Evolutionary conservation across 2,888 invertebrate species (phyloP).

Genomic region (Arenicola marina): DNA sequence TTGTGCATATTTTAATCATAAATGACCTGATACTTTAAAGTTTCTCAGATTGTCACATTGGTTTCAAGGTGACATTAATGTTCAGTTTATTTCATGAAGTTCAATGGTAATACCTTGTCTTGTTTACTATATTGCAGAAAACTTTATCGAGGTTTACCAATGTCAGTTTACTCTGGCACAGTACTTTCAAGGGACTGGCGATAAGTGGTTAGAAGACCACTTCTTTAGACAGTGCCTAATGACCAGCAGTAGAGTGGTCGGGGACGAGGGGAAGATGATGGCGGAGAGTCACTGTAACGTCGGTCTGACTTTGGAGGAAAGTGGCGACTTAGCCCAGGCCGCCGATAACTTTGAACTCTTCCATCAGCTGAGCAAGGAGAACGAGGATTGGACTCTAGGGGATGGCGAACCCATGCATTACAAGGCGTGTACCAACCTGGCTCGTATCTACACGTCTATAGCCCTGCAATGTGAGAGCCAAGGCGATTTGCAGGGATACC

Average conservation of each 20-base stretch:
- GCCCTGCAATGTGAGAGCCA: not conserved
- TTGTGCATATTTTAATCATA: not conserved
- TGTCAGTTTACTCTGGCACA: slow-evolving; percentile 50
- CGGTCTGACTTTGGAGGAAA: slow-evolving; percentile 55
- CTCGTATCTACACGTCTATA: slow-evolving; percentile 2
- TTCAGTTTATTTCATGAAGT: not conserved
- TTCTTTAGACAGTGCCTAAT: slow-evolving; percentile 54
- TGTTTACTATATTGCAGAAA: slow-evolving; percentile 37
- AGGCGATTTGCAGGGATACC: not conserved
- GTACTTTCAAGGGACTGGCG: slow-evolving; percentile 49
- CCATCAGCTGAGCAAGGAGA: not conserved
- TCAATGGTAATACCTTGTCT: not conserved
- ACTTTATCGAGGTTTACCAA: slow-evolving; percentile 48
- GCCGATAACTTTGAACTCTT: slow-evolving; percentile 7
- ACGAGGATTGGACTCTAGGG: not conserved
- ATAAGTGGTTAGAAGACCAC: slow-evolving; percentile 60
- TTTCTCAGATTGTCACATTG: not conserved
- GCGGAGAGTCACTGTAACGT: slow-evolving; percentile 58
- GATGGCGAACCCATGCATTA: not conserved
- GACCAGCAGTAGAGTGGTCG: slow-evolving; percentile 38
- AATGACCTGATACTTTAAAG: not conserved
- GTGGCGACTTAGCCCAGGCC: slow-evolving; percentile 37
- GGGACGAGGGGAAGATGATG: slow-evolving; percentile 46
- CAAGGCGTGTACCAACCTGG: not conserved
- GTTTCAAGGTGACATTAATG: not conserved